Percentiles rank a stretch among this genome's conserved stretches.
Conservation (phyloP, 2,797 vertebrate genomes). For the Ctenopoma kingsleyae region DNA sequence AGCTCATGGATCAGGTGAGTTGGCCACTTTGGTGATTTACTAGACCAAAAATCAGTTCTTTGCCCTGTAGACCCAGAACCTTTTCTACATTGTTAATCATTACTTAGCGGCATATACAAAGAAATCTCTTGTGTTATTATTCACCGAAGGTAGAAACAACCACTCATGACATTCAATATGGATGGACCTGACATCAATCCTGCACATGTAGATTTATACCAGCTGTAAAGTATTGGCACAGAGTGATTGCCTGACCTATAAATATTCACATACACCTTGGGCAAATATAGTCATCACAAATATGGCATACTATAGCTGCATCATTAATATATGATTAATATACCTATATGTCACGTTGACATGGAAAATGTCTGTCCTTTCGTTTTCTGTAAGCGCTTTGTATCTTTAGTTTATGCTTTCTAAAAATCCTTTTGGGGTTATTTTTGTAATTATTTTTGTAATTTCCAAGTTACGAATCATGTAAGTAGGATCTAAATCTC, state of each 20-base stretch:
- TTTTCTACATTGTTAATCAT: not conserved
- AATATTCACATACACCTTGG: slow-evolving; percentile 60
- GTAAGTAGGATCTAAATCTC: too few species aligned
- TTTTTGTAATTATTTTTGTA: not conserved
- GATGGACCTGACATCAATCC: slow-evolving; percentile 13
- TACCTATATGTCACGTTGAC: slow-evolving; percentile 11
- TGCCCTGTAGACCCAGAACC: not conserved
- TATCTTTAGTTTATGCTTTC: not conserved
- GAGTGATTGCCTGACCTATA: slow-evolving; percentile 44
- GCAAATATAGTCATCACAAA: slow-evolving; percentile 35
- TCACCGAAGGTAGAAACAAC: slow-evolving; percentile 3
- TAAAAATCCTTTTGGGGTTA: not conserved
- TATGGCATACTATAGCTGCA: slow-evolving; percentile 32
- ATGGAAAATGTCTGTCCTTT: not conserved
- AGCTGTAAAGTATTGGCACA: slow-evolving; percentile 43
- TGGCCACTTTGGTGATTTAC: not conserved
- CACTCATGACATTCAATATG: slow-evolving; percentile 7
- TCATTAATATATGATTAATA: slow-evolving; percentile 49
- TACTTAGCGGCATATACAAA: not conserved
- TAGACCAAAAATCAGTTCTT: not conserved
- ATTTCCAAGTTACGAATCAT: too few species aligned
- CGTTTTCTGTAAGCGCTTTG: not conserved
- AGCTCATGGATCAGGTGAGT: slow-evolving; percentile 90
- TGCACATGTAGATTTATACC: slow-evolving; percentile 48
- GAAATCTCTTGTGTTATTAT: not conserved